These are phyloP conservation scores for Meganola albula DNA, from an alignment of 2,888 invertebrate genomes.

Conservation along the genomic window DNA sequence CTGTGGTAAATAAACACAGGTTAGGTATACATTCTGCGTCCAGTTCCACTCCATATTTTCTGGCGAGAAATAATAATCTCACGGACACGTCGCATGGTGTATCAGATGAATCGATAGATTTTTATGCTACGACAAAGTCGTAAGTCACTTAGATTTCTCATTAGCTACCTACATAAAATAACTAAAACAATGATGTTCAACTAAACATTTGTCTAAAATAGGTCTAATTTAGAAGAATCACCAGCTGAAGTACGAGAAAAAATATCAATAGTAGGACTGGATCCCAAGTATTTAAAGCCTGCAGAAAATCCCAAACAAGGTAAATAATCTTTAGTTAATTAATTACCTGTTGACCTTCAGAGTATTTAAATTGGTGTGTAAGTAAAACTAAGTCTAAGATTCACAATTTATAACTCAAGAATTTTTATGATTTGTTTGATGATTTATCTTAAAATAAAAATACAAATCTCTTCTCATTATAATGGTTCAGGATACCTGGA, in stretches of 20 bases:
- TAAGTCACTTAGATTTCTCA: conserved; percentile 43
- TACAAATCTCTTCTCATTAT: too few relatives aligned
- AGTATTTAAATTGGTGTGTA: too few relatives aligned
- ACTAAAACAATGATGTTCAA: neutral
- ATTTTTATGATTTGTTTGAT: too few relatives aligned
- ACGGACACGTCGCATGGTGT: conserved; percentile 41
- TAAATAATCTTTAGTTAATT: too few relatives aligned
- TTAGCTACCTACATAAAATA: neutral
- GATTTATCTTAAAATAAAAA: too few relatives aligned
- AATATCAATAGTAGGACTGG: conserved; percentile 45
- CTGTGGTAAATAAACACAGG: conserved; percentile 29
- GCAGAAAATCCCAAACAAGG: conserved; percentile 38
- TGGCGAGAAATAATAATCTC: conserved; percentile 40
- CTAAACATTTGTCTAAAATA: conserved; percentile 30
- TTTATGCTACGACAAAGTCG: conserved; percentile 64
- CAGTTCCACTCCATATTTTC: conserved; percentile 61
- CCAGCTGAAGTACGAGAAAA: conserved; percentile 38
- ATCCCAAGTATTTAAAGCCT: conserved; percentile 65
- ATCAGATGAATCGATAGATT: conserved; percentile 64
- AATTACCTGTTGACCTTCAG: too few relatives aligned
- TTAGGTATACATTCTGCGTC: conserved; percentile 34
- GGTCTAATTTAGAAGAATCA: conserved; percentile 57
- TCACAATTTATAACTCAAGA: too few relatives aligned
- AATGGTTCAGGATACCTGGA: too few relatives aligned
- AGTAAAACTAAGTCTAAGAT: too few relatives aligned